Evolutionary conservation across 1,140 invertebrate genomes (phyloP), one percentile per base, ranked within the genome.

Genomic region (Adelges cooleyi): DNA sequence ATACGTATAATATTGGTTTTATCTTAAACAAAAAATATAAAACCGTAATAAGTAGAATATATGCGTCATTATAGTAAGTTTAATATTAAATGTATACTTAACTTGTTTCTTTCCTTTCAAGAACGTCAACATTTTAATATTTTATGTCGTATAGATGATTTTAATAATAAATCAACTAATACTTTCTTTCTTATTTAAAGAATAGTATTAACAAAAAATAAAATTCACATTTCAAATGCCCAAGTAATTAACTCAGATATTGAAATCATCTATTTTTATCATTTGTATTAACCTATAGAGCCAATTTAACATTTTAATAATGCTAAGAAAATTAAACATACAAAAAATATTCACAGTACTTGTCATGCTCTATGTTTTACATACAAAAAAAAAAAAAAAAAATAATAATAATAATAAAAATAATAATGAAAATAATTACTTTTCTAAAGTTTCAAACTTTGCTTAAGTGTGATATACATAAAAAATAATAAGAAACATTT

Each of bases 401-500:
- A 56, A n/a, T n/a, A n/a, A n/a, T n/a, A n/a, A n/a, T n/a, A n/a
- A n/a, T n/a, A n/a, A n/a, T n/a, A n/a, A n/a, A n/a, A n/a, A n/a
- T n/a, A n/a, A n/a, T n/a, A n/a, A n/a, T n/a, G n/a, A n/a, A n/a
- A n/a, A n/a, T n/a, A n/a, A 42, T 25, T 46, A 9, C 29, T 46
- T 48, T 42, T 46, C 44, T 42, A 62, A 62, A 29, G 10, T 29
- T 48, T 62, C n/a, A 22, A 46, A 46, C 17, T 46, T 59, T 25
- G 38, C 13, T 59, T 40, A 23, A 27, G 40, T 59, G 56, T 42
- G 18, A 48, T 25, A 48, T 46, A 48, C 17, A 62, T 29, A 44
- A n/a, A 62, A 53, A 52, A 53, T 46, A 62, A 62, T 23, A 33
- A 42, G 10, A 62, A 59, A 59, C 22, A 48, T 8, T 62, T 62